These are phyloP conservation scores for Mus musculus DNA, from an alignment of 2,113 vertebrate species.

Conservation along the genomic window DNA sequence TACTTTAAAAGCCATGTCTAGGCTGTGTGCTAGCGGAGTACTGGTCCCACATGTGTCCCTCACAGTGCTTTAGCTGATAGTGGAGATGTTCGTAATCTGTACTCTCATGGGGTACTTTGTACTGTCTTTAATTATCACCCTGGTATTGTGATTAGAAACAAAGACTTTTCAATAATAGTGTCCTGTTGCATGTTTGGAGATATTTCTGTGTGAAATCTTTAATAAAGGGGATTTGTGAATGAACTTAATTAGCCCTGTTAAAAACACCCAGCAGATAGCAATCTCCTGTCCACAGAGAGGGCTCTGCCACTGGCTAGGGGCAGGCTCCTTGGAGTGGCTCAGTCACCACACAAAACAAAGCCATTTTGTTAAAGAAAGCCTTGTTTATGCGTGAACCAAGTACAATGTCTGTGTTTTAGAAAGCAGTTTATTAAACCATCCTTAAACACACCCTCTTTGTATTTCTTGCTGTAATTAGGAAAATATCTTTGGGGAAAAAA, in stretches of 20 bases:
- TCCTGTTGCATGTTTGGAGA: constrained; percentile 84
- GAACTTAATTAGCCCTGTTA: constrained; percentile 81
- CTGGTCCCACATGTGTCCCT: constrained; percentile 38
- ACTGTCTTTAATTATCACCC: constrained; percentile 79
- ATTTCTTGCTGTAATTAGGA: constrained; percentile 45
- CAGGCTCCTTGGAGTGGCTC: constrained; percentile 21
- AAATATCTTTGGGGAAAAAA: background rate
- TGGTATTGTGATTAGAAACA: constrained; percentile 81
- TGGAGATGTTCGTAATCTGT: constrained; percentile 63
- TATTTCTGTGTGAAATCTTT: constrained; percentile 83
- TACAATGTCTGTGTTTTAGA: constrained; percentile 30
- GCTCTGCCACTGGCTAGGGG: constrained; percentile 31
- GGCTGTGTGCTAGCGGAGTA: background rate
- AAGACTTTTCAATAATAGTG: constrained; percentile 82
- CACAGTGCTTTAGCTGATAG: constrained; percentile 33
- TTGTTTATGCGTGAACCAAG: constrained; percentile 51
- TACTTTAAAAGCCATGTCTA: background rate
- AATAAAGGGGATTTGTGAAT: constrained; percentile 82
- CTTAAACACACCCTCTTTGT: background rate
- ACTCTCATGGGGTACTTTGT: constrained; percentile 63
- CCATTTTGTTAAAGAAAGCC: constrained; percentile 48
- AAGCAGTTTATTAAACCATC: constrained; percentile 57
- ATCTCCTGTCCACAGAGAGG: constrained; percentile 70
- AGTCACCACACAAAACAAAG: constrained; percentile 46
- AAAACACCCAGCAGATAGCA: constrained; percentile 79